phyloP scores from a whole-genome alignment of 2,888 invertebrate genomes.

The Ptychoptera albimana region DNA sequence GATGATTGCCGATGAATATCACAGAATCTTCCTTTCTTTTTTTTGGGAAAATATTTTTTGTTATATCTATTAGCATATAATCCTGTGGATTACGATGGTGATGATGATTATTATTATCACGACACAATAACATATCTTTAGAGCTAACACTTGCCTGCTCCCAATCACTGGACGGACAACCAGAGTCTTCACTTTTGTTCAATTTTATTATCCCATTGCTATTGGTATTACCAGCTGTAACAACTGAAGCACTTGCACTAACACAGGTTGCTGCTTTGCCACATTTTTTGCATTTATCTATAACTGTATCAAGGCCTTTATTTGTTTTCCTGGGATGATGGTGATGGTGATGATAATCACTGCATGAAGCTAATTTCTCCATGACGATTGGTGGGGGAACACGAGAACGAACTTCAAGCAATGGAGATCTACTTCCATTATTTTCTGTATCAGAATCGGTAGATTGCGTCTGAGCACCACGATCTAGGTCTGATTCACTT shows the following conservation, averaged over 20 bases:
- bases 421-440: slow-evolving; percentile 52
- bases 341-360: neutral
- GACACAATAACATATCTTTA: slow-evolving; percentile 40
- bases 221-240: slow-evolving; percentile 9
- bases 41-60: no score
- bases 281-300: neutral
- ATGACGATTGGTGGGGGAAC: neutral
- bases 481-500: slow-evolving; percentile 16
- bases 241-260: neutral
- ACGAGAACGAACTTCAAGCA: slow-evolving; percentile 34
- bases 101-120: no score
- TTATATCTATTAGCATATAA: no score
- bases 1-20: no score
- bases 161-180: slow-evolving; percentile 30
- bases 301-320: slow-evolving; percentile 7
- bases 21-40: no score
- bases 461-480: slow-evolving; percentile 19
- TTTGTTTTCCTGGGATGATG: slow-evolving; percentile 7
- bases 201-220: slow-evolving; percentile 14
- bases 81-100: no score
- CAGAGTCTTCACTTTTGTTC: slow-evolving; percentile 33
- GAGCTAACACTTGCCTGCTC: slow-evolving; percentile 53
- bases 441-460: slow-evolving; percentile 52
- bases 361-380: neutral
- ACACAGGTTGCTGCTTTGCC: neutral